A percentile compares a stretch with the other conserved stretches of the same genome.
These are phyloP conservation scores for Hirtodrosophila alboralis DNA, from an alignment of 2,888 invertebrate genomes.

Conservation along the genomic window DNA sequence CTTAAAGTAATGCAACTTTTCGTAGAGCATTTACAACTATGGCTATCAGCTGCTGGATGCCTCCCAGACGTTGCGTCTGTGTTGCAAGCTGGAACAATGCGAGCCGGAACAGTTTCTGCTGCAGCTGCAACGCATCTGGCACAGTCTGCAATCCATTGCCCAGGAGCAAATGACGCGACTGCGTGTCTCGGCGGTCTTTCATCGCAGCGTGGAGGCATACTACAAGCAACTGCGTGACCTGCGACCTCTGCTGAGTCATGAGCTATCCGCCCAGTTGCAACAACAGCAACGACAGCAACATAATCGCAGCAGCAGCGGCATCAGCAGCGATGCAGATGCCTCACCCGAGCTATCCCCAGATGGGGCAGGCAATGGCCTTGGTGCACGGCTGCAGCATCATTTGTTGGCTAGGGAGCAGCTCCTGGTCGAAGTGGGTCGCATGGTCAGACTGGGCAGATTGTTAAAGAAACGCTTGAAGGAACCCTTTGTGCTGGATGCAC, in stretches of 20 bases:
- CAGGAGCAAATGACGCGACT: slow-evolving; percentile 91
- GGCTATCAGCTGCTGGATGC: slow-evolving; percentile 91
- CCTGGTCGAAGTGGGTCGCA: slow-evolving; percentile 89
- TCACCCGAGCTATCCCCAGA: slow-evolving; percentile 50
- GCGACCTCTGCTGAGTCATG: slow-evolving; percentile 86
- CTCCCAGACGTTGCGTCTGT: slow-evolving; percentile 89
- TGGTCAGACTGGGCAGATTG: slow-evolving; percentile 89
- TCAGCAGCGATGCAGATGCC: slow-evolving; percentile 66
- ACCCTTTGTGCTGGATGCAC: slow-evolving; percentile 85
- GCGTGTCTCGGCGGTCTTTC: slow-evolving; percentile 90
- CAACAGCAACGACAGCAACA: slow-evolving; percentile 70
- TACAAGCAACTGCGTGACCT: slow-evolving; percentile 87
- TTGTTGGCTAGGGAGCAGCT: slow-evolving; percentile 87
- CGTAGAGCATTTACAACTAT: slow-evolving; percentile 91
- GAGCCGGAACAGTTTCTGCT: slow-evolving; percentile 86
- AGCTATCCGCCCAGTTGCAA: slow-evolving; percentile 61
- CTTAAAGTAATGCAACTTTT: no score
- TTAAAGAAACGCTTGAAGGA: slow-evolving; percentile 88
- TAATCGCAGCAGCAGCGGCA: slow-evolving; percentile 69
- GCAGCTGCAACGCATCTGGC: slow-evolving; percentile 88
- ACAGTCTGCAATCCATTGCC: slow-evolving; percentile 87
- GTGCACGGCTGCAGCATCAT: slow-evolving; percentile 85
- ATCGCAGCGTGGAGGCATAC: slow-evolving; percentile 88
- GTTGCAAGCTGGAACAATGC: slow-evolving; percentile 87
- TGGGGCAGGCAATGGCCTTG: slow-evolving; percentile 31